Evolutionary conservation across 2,113 vertebrate genomes (phyloP), one percentile per base, ranked within the genome.

Genomic region (Pachypanchax playfairii): DNA sequence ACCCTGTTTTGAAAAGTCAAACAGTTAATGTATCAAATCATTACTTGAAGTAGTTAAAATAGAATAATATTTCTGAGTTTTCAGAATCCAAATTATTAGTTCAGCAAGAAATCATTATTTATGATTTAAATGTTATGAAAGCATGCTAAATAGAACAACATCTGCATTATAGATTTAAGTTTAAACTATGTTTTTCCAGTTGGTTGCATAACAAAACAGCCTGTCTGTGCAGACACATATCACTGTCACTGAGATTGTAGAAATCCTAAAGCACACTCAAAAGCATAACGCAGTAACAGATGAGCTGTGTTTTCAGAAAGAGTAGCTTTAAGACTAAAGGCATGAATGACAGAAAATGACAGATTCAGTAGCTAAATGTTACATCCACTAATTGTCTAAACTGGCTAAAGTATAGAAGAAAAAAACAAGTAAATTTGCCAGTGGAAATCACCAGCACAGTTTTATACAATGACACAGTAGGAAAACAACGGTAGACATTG

Each of bases 71-170:
- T 28, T 14, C 50, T 48, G 47, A 72, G 22, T 73, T 63, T 31
- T 56, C 26, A 26, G 52, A 75, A 87, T 84, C 79, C 46, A 28
- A 70, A 75, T 67, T 77, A 29, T 44, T 20, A 33, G 53, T 36
- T 44, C 20, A 26, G 17, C 75, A 76, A 73, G 73, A 85, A 77
- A 80, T 75, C 29, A 75, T n/a, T 65, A 44, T 60, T 47, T 38
- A 28, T 74, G 35, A 62, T 46, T 59, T 68, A 42, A 15, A 69
- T 69, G 72, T 69, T 1, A 76, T 74, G 51, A 28, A 52, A 77
- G 33, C 22, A 11, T 13, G 50, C n/a, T 65, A 46, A 73, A 75
- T 73, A 20, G 65, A 79, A 67, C 49, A 60, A n/a, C 10, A 24
- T 49, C 65, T 65, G 55, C 65, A 43, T 18, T 50, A 51, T 17